These are phyloP conservation scores for Papilio demoleus DNA, from an alignment of 2,888 invertebrate genomes.

Conservation along the genomic window DNA sequence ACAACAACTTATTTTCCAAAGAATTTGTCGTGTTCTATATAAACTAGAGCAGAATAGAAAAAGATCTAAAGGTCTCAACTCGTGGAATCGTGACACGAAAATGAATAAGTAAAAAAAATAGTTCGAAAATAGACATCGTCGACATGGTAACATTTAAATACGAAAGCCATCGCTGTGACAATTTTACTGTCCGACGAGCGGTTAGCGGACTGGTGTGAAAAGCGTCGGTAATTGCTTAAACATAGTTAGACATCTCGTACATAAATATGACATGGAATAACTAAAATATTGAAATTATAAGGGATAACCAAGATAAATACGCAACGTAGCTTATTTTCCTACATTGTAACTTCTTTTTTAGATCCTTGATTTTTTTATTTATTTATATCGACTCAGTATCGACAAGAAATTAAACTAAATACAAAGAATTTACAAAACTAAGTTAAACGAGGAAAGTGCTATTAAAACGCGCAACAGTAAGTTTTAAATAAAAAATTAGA, in stretches of 20 bases:
- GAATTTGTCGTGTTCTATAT: not conserved
- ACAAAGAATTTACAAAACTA: no score
- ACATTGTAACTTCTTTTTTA: not conserved
- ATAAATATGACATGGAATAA: conserved; percentile 17
- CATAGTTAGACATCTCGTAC: conserved; percentile 55
- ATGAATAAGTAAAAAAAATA: conserved; percentile 14
- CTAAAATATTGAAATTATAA: conserved; percentile 5
- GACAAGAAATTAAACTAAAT: no score
- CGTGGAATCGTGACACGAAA: conserved; percentile 48
- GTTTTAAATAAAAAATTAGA: no score
- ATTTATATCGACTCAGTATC: no score
- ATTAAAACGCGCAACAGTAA: no score
- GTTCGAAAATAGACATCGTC: conserved; percentile 6
- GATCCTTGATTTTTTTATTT: no score
- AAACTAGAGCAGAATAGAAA: not conserved
- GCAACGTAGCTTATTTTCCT: not conserved
- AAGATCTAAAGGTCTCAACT: not conserved
- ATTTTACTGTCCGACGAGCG: conserved; percentile 62
- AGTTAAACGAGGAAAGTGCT: no score
- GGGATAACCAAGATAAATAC: not conserved
- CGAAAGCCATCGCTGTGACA: conserved; percentile 59
- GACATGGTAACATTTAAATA: conserved; percentile 42
- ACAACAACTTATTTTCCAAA: not conserved
- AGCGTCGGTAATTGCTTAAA: conserved; percentile 71
- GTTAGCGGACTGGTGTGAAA: conserved; percentile 78